Base-by-base conservation (phyloP, 2,113 vertebrate genomes). In the Lepidothrix coronata region DNA sequence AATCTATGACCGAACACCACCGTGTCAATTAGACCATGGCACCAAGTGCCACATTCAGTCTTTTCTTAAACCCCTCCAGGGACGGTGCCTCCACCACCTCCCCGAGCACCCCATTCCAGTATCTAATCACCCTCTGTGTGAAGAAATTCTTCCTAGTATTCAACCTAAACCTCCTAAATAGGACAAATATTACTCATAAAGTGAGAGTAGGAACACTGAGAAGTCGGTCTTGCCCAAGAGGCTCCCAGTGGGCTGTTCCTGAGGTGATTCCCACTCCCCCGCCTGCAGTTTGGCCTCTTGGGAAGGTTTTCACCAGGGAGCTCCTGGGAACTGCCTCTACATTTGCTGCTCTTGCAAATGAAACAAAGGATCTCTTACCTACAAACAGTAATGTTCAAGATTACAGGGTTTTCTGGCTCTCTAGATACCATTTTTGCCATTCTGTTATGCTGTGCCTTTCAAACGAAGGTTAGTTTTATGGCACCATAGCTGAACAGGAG, bases 1-100 rank as follows among this genome's bases (percentile, higher is more conserved):
- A 6, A 1, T 17, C 35, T 11, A 7, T 20, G 44, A 16, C 9
- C 37, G 3, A 66, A 33, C 44, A 9, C 10, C 52, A 6, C 22
- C 15, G 0, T 21, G 44, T 4, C 54, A 39, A 2, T 24, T 1
- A 5, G 23, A 30, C 22, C 37, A 1, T 5, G 8, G 44, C 54
- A 21, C 33, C 18, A 16, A 52, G 22, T 6, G 76, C 37, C 31
- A 0, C 22, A 9, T 44, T 12, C 27, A 37, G 7, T 8, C 30
- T 39, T 14, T 30, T 21, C 25, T 43, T 10, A 14, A 49, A 49
- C 20, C 14, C 30, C 19, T 17, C n/a, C 30, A 20, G 41, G 23
- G 6, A 54, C 6, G 2, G 59, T 23, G 52, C 13, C 54, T 67
- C 43, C 39, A 8, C 15, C 28, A 4, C 13, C 44, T 39, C 77